Conservation (phyloP, 1,140 invertebrate genomes). For the Nixonia krombeini region DNA sequence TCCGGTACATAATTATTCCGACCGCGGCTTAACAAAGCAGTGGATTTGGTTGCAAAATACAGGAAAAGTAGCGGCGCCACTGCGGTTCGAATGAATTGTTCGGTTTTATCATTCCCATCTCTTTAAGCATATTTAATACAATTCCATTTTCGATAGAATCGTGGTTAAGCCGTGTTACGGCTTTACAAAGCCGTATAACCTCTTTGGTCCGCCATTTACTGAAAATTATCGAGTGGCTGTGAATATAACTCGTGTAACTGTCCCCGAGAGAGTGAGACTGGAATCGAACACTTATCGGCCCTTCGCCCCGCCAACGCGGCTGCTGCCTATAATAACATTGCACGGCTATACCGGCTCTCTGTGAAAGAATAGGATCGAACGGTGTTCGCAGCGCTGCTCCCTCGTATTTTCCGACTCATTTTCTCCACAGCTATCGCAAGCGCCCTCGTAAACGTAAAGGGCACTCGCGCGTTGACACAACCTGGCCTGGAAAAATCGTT, state of each 20-base stretch:
- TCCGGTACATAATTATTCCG: too few species aligned
- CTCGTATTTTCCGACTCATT: conserved; percentile 61
- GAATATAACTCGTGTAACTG: conserved; percentile 60
- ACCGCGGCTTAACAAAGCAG: too few species aligned
- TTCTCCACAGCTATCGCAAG: conserved; percentile 54
- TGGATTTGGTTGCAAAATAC: too few species aligned
- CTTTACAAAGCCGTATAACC: too few species aligned
- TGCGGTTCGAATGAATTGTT: too few species aligned
- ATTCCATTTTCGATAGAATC: too few species aligned
- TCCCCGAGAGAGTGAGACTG: conserved; percentile 55
- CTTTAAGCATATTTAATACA: too few species aligned
- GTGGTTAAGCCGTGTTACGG: too few species aligned
- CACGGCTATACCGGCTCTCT: conserved; percentile 20
- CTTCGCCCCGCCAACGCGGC: conserved; percentile 32
- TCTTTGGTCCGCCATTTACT: too few species aligned
- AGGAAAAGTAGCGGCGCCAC: too few species aligned
- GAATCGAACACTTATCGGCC: conserved; percentile 56
- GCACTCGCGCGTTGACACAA: conserved; percentile 56
- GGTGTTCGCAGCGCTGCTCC: conserved; percentile 51
- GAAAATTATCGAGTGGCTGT: too few species aligned
- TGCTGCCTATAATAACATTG: conserved; percentile 25
- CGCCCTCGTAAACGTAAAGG: conserved; percentile 59
- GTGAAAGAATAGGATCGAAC: conserved; percentile 50
- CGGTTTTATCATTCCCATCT: too few species aligned
- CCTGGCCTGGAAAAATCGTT: conserved; percentile 26